Evolutionary conservation across 2,888 invertebrate genomes (phyloP), one percentile per base, ranked within the genome.

Genomic region (Nasonia oneida): DNA sequence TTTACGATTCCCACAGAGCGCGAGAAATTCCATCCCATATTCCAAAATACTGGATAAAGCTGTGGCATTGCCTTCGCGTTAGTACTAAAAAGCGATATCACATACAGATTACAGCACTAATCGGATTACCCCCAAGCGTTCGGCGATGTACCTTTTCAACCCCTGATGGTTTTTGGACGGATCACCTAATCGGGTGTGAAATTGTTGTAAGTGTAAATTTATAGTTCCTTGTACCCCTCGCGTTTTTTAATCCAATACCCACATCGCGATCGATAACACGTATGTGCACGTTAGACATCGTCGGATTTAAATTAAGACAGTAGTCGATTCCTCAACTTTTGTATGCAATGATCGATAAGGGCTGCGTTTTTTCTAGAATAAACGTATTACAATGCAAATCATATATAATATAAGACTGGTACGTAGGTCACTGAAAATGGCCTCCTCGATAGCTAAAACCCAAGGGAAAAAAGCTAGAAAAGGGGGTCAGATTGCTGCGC

Each of bases 1-100:
- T 87, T 83, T 85, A 74, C 77, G n/a, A 78, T 87, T 87, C 87
- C 67, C 87, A 87, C 76, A 61, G 18, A 67, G 29, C 23, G 10
- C 50, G 47, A 47, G 42, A 50, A 53, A 53, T n/a, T 6, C 8
- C 8, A 80, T 5, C n/a, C n/a, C 18, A 79, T 39, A 81, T 81
- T 84, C 77, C 77, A 67, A 83, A 87, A 85, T 83, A 83, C 76
- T 80, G 85, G 61, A 77, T 64, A 77, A 85, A 83, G 39, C 15
- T 42, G 5, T 14, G 42, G 23, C 37, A 70, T 74, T 81, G 42
- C 39, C 57, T 50, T 15, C 33, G 47, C 61, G 64, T 83, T 70
- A 42, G 47, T 29, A 83, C 70, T 74, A 64, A 78, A 83, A 82
- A 64, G 29, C 33, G 18, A 77, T 80, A 76, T 79, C 71, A 64